Evolutionary conservation across 2,797 vertebrate species (phyloP), one percentile per base, ranked within the genome.

Genomic region (Sebastes variabilis): DNA sequence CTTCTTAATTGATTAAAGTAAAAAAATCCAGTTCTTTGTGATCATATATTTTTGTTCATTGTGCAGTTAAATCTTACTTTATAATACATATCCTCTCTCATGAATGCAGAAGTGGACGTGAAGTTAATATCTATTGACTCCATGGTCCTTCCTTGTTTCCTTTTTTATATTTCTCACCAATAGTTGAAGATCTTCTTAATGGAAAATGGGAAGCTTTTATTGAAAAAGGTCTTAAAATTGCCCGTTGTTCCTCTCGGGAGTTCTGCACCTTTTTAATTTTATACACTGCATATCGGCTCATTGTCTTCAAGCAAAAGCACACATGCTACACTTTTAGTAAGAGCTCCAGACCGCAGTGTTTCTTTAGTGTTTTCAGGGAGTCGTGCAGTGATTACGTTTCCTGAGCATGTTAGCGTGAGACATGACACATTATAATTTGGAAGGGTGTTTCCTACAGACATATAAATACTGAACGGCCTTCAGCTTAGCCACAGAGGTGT

Each of bases 391-490:
- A 84, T 87, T 86, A 66, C 69, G 16, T 67, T 85, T 85, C 80
- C 76, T 69, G 34, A 67, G 64, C 80, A 55, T 74, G 80, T 73
- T 36, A 36, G 36, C 30, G 36, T 1, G 36, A 36, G 72, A 70
- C 62, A 59, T 67, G 80, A 71, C 81, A 87, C 80, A 8, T 75
- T 65, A 66, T 90, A 89, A 92, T 94, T 93, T 90, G 34, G 12
- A 49, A 75, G 92, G 93, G 92, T 87, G 92, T 93, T 88, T 79
- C 88, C 84, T 71, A 20, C 81, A 92, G 89, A 93, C 88, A 1
- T 58, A 25, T 86, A 92, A 91, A 90, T 74, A 83, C 75, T n/a
- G 59, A 86, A 71, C 27, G 11, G 25, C 74, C 72, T 69, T 74
- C 42, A 67, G 69, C 68, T 58, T 12, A 55, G 59, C 65, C 56